Evolutionary conservation across 2,113 vertebrate genomes (phyloP).

Genomic region (Neofelis nebulosa): DNA sequence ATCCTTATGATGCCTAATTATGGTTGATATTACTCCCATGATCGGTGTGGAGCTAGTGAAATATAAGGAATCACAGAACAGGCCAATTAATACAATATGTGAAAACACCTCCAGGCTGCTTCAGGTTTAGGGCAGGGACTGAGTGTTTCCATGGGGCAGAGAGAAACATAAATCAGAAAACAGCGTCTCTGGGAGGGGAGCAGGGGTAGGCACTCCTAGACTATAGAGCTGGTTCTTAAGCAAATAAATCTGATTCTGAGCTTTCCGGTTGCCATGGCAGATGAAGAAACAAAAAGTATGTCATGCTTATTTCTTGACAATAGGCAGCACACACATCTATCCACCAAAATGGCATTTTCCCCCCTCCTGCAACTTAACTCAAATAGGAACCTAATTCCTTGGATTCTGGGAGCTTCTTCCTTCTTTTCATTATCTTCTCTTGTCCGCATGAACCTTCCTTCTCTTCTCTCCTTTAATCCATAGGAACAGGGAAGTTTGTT

Average conservation of each 20-base stretch:
- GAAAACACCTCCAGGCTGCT: background rate
- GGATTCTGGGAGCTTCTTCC: background rate
- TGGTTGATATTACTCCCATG: conserved; percentile 44
- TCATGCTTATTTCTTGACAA: conserved; percentile 32
- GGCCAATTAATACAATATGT: background rate
- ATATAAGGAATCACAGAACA: conserved; percentile 45
- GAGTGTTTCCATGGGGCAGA: background rate
- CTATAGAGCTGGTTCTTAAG: background rate
- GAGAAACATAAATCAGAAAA: background rate
- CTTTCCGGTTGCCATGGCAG: conserved; percentile 52
- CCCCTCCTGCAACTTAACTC: background rate
- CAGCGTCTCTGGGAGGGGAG: background rate
- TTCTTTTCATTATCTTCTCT: background rate
- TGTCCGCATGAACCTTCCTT: background rate
- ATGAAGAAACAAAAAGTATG: conserved; percentile 14
- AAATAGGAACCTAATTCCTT: background rate
- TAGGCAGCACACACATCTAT: background rate
- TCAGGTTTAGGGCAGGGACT: background rate
- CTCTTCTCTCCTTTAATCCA: background rate
- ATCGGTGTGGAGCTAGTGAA: conserved; percentile 12
- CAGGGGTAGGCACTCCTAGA: background rate
- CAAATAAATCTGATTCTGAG: conserved; percentile 34
- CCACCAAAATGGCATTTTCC: background rate
- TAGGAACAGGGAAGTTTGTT: background rate
- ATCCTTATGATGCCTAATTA: conserved; percentile 75